Evolutionary conservation across 1,140 invertebrate genomes (phyloP).

Genomic region (Caerostris extrusa): DNA sequence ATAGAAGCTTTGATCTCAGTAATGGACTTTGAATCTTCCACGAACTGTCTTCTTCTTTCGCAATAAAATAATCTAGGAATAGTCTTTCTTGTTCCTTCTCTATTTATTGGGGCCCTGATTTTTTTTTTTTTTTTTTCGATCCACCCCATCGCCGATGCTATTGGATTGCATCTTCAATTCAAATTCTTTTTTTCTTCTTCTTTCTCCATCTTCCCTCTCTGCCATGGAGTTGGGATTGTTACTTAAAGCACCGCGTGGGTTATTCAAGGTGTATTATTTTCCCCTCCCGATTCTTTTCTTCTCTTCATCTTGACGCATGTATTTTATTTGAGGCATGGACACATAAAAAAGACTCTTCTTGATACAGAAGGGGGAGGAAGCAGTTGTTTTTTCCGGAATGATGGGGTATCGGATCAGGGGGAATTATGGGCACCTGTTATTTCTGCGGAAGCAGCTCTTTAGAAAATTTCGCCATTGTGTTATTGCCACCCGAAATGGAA

Average conservation of each 20-base stretch:
- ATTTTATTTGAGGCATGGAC: not conserved
- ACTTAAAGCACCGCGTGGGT: slow-evolving; percentile 21
- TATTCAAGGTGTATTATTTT: slow-evolving; percentile 38
- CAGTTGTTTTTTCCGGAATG: slow-evolving; percentile 4
- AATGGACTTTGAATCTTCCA: slow-evolving; percentile 64
- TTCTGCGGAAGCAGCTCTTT: not conserved
- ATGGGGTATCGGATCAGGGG: not conserved
- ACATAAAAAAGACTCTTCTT: not conserved
- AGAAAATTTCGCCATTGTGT: slow-evolving; percentile 15
- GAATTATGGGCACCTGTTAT: not conserved
- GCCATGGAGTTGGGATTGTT: not conserved
- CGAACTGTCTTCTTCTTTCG: not conserved
- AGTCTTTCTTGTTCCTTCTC: slow-evolving; percentile 36
- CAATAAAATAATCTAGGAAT: slow-evolving; percentile 59
- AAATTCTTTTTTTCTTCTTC: not conserved
- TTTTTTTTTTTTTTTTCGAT: not conserved
- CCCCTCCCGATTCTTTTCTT: not conserved
- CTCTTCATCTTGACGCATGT: not conserved
- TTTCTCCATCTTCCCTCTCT: too few species aligned
- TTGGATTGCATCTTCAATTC: slow-evolving; percentile 40
- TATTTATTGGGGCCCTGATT: slow-evolving; percentile 37
- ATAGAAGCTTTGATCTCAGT: slow-evolving; percentile 61
- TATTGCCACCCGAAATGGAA: not conserved
- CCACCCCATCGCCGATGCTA: not conserved
- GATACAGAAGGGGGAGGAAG: not conserved